Conservation (phyloP, 2,888 invertebrate species). For the Coleophora deauratella region DNA sequence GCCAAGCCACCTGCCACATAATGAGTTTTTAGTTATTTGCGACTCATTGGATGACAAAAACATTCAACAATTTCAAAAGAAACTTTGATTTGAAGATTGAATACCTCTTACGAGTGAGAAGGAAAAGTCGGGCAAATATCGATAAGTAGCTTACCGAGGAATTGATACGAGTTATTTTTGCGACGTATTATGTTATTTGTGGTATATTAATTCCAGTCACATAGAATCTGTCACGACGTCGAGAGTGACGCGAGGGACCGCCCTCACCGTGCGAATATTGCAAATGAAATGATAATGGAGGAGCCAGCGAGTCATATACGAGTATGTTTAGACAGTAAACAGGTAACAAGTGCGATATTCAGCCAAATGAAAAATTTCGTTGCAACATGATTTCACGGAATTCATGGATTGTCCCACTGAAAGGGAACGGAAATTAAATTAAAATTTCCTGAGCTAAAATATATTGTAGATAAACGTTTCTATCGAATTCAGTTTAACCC, state of each 20-base stretch:
- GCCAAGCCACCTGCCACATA: conserved; percentile 53
- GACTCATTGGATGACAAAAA: conserved; percentile 6
- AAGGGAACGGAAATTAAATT: too few relatives aligned
- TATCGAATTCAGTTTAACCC: too few relatives aligned
- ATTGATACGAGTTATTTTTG: too few relatives aligned
- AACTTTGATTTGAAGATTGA: neutral
- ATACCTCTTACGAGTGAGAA: neutral
- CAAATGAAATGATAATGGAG: too few relatives aligned
- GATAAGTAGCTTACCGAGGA: neutral
- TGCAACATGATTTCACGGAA: too few relatives aligned
- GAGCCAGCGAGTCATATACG: too few relatives aligned
- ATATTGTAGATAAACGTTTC: too few relatives aligned
- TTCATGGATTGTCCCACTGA: too few relatives aligned
- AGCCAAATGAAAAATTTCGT: conserved; percentile 25
- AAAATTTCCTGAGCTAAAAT: too few relatives aligned
- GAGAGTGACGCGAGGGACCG: conserved; percentile 29
- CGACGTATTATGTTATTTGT: too few relatives aligned
- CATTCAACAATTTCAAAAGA: neutral
- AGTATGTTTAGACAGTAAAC: conserved; percentile 11
- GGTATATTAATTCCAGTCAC: neutral
- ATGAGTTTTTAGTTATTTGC: conserved; percentile 46
- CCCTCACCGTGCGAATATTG: conserved; percentile 11
- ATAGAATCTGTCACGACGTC: conserved; percentile 1
- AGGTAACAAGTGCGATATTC: conserved; percentile 35
- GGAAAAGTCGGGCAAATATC: neutral